phyloP scores from a whole-genome alignment of 2,113 vertebrate genomes.

The Sorex fumeus region DNA sequence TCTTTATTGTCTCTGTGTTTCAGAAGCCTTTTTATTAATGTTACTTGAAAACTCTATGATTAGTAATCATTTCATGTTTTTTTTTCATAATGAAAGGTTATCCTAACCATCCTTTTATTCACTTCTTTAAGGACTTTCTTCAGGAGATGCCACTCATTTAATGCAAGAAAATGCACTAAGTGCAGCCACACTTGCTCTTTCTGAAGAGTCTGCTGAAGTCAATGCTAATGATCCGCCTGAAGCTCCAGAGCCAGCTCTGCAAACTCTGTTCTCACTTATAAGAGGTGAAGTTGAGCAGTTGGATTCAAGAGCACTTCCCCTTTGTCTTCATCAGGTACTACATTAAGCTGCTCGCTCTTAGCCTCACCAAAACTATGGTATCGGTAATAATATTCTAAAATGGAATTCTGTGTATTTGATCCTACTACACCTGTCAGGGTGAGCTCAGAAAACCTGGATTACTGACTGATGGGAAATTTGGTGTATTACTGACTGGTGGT shows the following conservation, averaged over 20 bases:
- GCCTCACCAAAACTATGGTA: background rate
- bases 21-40: background rate
- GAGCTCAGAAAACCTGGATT: background rate
- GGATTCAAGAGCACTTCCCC: slow-evolving; percentile 93
- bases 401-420: background rate
- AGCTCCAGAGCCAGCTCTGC: slow-evolving; percentile 79
- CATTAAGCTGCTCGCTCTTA: background rate
- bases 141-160: slow-evolving; percentile 61
- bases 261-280: slow-evolving; percentile 92
- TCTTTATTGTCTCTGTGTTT: too few relatives aligned
- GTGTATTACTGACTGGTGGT: background rate
- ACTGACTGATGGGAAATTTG: background rate
- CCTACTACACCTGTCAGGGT: background rate
- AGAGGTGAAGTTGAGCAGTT: slow-evolving; percentile 91
- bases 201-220: slow-evolving; percentile 71
- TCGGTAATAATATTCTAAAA: background rate
- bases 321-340: slow-evolving; percentile 96
- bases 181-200: slow-evolving; percentile 40
- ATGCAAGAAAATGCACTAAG: slow-evolving; percentile 76
- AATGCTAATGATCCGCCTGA: slow-evolving; percentile 80
- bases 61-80: slow-evolving; percentile 35
- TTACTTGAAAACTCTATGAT: slow-evolving; percentile 61
- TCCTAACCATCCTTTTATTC: slow-evolving; percentile 68
- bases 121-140: slow-evolving; percentile 76
- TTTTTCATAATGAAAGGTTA: background rate